These are phyloP conservation scores for Heliconius nattereri DNA, from an alignment of 1,140 invertebrate species.

Conservation along the genomic window DNA sequence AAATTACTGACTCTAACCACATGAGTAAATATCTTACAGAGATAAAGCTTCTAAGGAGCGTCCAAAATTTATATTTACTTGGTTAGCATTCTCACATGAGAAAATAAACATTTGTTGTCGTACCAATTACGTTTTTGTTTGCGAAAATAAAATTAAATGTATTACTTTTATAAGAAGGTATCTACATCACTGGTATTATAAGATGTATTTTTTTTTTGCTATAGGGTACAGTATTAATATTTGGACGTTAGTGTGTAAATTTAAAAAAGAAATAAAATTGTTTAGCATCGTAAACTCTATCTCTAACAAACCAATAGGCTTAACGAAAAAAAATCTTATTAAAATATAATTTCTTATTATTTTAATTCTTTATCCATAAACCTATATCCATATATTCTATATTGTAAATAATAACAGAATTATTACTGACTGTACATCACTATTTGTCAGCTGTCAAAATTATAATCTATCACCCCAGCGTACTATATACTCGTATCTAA, in stretches of 20 bases:
- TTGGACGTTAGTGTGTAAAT: no score
- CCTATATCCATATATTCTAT: no score
- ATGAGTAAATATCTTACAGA: not conserved
- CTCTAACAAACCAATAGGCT: no score
- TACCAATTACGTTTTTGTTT: not conserved
- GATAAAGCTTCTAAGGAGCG: not conserved
- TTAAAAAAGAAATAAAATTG: no score
- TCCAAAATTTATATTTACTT: constrained; percentile 2
- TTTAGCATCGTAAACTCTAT: no score
- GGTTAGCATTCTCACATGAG: not conserved
- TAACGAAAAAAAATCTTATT: no score
- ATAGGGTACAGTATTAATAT: no score
- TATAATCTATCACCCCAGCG: not conserved
- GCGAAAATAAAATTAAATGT: not conserved
- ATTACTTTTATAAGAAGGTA: not conserved
- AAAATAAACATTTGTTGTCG: not conserved
- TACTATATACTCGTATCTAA: not conserved
- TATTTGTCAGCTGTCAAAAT: constrained; percentile 11
- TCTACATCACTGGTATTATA: no score
- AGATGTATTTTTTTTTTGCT: no score
- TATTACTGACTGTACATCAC: not conserved
- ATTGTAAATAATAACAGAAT: not conserved
- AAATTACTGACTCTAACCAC: constrained; percentile 1
- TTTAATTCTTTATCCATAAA: no score
- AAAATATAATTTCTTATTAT: no score